A percentile compares a stretch with the other conserved stretches of the same genome.
Conservation (phyloP, 37 sponge, comb jelly and placozoan genomes). For the Halisarca cf. caerulea region DNA sequence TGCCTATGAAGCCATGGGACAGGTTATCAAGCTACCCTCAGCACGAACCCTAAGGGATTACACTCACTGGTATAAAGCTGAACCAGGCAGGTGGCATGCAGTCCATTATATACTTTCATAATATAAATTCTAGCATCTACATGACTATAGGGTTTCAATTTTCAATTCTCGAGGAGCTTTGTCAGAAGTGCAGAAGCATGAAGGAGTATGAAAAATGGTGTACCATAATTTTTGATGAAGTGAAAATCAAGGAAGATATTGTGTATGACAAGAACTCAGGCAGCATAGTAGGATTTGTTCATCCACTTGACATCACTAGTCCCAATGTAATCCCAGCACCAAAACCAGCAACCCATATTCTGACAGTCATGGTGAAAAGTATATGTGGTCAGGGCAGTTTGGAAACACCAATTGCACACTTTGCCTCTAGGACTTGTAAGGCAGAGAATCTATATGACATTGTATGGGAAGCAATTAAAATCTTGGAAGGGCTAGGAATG, state of each 20-base stretch:
- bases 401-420: not conserved
- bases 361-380: not conserved
- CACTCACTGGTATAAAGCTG: not conserved
- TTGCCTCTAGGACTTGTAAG: not conserved
- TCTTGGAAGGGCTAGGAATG: conserved; percentile 1
- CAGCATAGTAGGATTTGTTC: not conserved
- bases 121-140: not conserved
- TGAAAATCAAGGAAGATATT: not conserved
- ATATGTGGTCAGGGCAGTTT: not conserved
- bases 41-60: not conserved
- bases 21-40: not conserved
- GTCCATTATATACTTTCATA: not conserved
- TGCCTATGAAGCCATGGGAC: not conserved
- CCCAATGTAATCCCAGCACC: too few relatives aligned
- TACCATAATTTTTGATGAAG: not conserved
- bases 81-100: not conserved
- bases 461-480: not conserved
- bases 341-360: not conserved
- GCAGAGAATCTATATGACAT: not conserved
- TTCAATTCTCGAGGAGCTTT: not conserved
- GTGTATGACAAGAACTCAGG: not conserved
- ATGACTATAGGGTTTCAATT: not conserved
- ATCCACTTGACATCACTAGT: too few relatives aligned
- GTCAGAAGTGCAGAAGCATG: not conserved
- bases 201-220: not conserved